Conservation (phyloP, 2,797 vertebrate species). For the Poecilia gillii region DNA sequence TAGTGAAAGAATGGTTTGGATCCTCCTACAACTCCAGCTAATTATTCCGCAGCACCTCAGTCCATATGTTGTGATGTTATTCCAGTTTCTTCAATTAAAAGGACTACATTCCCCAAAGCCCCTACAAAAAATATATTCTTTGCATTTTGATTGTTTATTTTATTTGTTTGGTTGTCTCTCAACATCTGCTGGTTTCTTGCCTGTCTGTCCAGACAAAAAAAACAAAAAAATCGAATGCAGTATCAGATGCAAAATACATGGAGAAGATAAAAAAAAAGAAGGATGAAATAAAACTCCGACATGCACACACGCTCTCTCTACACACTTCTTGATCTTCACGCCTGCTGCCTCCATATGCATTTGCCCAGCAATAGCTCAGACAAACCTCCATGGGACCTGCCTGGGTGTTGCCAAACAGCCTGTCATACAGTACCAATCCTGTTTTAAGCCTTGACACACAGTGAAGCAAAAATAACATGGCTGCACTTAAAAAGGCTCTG, state of each 20-base stretch:
- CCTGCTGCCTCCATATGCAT: slow-evolving; percentile 28
- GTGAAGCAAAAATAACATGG: slow-evolving; percentile 72
- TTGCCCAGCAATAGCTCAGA: slow-evolving; percentile 46
- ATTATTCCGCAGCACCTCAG: slow-evolving; percentile 34
- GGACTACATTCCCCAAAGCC: slow-evolving; percentile 15
- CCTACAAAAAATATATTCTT: background rate
- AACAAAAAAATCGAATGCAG: background rate
- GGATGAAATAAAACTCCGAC: slow-evolving; percentile 32
- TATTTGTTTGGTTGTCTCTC: slow-evolving; percentile 2
- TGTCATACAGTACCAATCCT: slow-evolving; percentile 59
- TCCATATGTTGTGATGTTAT: slow-evolving; percentile 46
- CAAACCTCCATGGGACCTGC: slow-evolving; percentile 66
- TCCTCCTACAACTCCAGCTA: slow-evolving; percentile 25
- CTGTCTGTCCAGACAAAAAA: slow-evolving; percentile 6
- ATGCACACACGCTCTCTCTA: slow-evolving; percentile 15
- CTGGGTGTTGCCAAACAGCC: slow-evolving; percentile 54
- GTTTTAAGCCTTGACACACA: slow-evolving; percentile 64
- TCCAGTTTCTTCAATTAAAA: slow-evolving; percentile 44
- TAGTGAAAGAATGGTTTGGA: slow-evolving; percentile 23
- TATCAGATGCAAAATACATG: background rate
- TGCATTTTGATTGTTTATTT: slow-evolving; percentile 6
- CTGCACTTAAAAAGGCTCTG: slow-evolving; percentile 70
- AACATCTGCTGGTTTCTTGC: slow-evolving; percentile 11
- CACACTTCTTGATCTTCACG: slow-evolving; percentile 47
- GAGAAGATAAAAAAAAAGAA: slow-evolving; percentile 13